A percentile compares a stretch with the other conserved stretches of the same genome.
These are phyloP conservation scores for Phocoena phocoena DNA, from an alignment of 2,113 vertebrate genomes.

Conservation along the genomic window DNA sequence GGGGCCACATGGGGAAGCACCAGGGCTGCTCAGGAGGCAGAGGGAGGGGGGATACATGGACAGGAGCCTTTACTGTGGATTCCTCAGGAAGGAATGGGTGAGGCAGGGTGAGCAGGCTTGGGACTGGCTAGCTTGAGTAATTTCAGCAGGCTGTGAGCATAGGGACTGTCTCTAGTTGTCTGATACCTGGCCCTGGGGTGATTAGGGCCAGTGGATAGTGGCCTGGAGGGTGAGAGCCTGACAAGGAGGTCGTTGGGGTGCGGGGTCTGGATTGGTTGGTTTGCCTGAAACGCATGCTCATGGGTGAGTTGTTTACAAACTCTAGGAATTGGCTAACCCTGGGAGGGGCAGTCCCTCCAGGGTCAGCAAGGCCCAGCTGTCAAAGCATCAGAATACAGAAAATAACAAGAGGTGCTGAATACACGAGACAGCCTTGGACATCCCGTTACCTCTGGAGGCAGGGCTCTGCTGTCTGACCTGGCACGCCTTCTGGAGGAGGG, in stretches of 20 bases:
- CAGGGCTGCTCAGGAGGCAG: not conserved
- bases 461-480: fast-evolving
- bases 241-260: too few species aligned
- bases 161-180: not conserved
- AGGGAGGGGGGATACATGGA: fast-evolving
- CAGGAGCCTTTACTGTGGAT: not conserved
- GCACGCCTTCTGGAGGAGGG: not conserved
- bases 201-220: not conserved
- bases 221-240: fast-evolving
- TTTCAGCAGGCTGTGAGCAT: not conserved
- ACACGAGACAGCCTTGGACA: fast-evolving
- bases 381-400: not conserved
- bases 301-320: fast-evolving
- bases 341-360: not conserved
- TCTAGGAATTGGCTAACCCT: not conserved
- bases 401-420: fast-evolving
- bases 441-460: not conserved
- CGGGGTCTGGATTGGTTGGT: not conserved
- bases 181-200: not conserved
- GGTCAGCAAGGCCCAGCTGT: too few species aligned
- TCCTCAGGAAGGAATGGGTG: not conserved
- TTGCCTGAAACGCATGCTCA: not conserved
- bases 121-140: not conserved
- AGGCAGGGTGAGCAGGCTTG: not conserved
- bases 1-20: fast-evolving